These are phyloP conservation scores for Bombus superbus DNA, from an alignment of 1,140 invertebrate genomes.

Conservation along the genomic window DNA sequence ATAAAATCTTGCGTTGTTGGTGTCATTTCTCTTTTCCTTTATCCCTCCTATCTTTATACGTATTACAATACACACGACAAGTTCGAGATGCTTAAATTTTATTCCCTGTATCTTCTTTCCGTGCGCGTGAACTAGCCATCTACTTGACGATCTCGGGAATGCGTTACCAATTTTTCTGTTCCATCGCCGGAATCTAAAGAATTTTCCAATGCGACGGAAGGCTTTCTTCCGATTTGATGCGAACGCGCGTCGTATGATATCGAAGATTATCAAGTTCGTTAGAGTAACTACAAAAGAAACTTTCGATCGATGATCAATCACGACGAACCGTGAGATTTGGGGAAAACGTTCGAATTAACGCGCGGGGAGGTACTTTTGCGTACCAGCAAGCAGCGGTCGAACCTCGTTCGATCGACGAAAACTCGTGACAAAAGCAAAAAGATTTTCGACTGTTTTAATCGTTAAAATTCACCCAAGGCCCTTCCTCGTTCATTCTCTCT, in stretches of 20 bases:
- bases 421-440: background rate
- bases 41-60: constrained; percentile 31
- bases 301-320: background rate
- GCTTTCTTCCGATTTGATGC: background rate
- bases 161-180: background rate
- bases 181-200: no score
- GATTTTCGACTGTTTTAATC: background rate
- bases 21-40: constrained; percentile 14
- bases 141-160: constrained; percentile 12
- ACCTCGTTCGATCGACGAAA: background rate
- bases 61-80: constrained; percentile 52
- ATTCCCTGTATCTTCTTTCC: constrained; percentile 48
- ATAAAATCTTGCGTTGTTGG: constrained; percentile 39
- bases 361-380: background rate
- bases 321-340: background rate
- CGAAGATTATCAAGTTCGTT: background rate
- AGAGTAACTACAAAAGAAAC: background rate
- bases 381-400: background rate
- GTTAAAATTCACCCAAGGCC: constrained; percentile 33
- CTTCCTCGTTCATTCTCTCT: background rate
- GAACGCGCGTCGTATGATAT: background rate
- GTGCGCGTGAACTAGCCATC: constrained; percentile 38
- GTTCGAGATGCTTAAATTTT: constrained; percentile 54
- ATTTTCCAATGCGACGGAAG: background rate
- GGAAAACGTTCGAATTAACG: background rate